Evolutionary conservation across 1,140 invertebrate species (phyloP).

Genomic region (Hypsibius dujardini): DNA sequence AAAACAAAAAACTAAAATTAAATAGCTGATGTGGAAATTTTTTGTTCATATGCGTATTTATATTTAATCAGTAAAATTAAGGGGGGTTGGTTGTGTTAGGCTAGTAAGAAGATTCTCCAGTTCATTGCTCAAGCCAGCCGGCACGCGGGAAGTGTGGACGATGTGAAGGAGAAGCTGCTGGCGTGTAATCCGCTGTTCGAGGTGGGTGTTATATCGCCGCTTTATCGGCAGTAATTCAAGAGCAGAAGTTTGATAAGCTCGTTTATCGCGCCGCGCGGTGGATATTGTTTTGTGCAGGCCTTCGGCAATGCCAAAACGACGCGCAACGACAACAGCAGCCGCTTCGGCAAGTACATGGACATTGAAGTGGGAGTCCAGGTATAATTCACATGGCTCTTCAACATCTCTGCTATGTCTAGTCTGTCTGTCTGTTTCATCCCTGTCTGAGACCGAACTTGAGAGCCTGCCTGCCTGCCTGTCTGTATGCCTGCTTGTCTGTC

Average conservation of each 20-base stretch:
- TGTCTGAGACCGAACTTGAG: too few species aligned
- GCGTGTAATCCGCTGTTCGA: slow-evolving; percentile 64
- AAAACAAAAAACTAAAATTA: slow-evolving; percentile 13
- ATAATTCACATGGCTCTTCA: slow-evolving; percentile 20
- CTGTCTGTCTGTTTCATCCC: too few species aligned
- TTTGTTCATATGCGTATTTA: too few species aligned
- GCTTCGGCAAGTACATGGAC: slow-evolving; percentile 46
- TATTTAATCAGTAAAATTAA: not conserved
- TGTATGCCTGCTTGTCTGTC: too few species aligned
- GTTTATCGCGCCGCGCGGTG: too few species aligned
- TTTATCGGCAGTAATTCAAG: too few species aligned
- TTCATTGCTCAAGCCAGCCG: slow-evolving; percentile 70
- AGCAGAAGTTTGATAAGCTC: too few species aligned
- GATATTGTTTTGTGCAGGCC: slow-evolving; percentile 32
- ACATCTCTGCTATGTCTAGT: too few species aligned
- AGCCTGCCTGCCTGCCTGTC: too few species aligned
- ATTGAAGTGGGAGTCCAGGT: slow-evolving; percentile 34
- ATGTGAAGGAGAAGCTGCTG: slow-evolving; percentile 64
- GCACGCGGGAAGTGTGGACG: slow-evolving; percentile 55
- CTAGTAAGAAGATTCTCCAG: slow-evolving; percentile 69
- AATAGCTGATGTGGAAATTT: too few species aligned
- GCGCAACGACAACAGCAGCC: slow-evolving; percentile 64
- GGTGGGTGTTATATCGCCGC: slow-evolving; percentile 25
- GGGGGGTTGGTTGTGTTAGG: slow-evolving; percentile 27
- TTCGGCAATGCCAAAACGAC: slow-evolving; percentile 72